These are phyloP conservation scores for Tethya wilhelma DNA, from an alignment of 37 sponge, comb jelly and placozoan genomes.

Conservation along the genomic window DNA sequence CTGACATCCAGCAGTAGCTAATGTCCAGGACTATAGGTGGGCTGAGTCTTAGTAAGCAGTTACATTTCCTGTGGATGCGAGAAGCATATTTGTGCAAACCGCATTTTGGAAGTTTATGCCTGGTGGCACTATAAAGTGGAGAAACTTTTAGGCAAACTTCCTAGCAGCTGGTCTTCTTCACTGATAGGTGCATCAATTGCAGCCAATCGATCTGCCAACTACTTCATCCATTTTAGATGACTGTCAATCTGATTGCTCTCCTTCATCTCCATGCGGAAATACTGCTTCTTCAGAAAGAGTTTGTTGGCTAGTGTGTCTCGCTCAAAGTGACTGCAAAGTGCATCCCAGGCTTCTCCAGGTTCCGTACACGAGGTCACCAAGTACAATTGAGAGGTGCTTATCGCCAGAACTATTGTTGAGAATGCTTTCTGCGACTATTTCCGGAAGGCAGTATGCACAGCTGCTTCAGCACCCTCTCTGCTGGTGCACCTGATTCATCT, in stretches of 20 bases:
- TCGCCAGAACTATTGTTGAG: slow-evolving; percentile 42
- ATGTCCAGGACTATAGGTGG: too few species aligned
- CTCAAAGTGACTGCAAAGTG: slow-evolving; percentile 40
- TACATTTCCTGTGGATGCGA: too few species aligned
- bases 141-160: slow-evolving; percentile 15
- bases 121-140: neutral
- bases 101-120: too few species aligned
- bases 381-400: slow-evolving; percentile 47
- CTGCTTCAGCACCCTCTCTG: slow-evolving; percentile 25
- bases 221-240: slow-evolving; percentile 60
- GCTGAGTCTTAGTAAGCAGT: too few species aligned
- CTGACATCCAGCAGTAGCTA: too few species aligned
- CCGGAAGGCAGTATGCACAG: neutral
- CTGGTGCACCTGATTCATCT: slow-evolving; percentile 37
- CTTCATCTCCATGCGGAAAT: slow-evolving; percentile 61
- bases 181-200: slow-evolving; percentile 39
- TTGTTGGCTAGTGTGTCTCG: slow-evolving; percentile 62
- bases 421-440: slow-evolving; percentile 52
- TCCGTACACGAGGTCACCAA: slow-evolving; percentile 45
- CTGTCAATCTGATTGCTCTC: slow-evolving; percentile 44
- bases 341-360: slow-evolving; percentile 30
- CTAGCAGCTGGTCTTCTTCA: slow-evolving; percentile 29
- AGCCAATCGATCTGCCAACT: slow-evolving; percentile 54
- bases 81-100: too few species aligned
- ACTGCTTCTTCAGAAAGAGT: slow-evolving; percentile 52